Evolutionary conservation across 2,797 vertebrate genomes (phyloP).

Genomic region (Cynodonichthys magdalenae): DNA sequence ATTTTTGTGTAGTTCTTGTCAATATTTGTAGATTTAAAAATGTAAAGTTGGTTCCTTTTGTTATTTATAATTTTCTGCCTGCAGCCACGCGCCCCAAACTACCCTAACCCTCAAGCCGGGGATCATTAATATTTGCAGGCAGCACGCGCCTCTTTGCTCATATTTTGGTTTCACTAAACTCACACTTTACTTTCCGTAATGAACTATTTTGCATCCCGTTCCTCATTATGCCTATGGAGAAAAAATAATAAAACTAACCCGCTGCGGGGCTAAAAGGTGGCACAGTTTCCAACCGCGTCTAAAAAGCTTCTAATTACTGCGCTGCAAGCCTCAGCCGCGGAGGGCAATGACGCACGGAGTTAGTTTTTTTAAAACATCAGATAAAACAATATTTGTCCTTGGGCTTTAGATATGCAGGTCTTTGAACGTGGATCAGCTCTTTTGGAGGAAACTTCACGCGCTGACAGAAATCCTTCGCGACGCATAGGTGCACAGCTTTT

Average conservation of each 20-base stretch:
- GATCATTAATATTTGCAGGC: slow-evolving; percentile 63
- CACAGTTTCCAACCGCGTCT: slow-evolving; percentile 29
- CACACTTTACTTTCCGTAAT: slow-evolving; percentile 65
- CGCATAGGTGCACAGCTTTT: neutral
- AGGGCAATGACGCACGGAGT: slow-evolving; percentile 1
- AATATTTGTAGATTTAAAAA: slow-evolving; percentile 15
- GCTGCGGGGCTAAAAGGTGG: slow-evolving; percentile 32
- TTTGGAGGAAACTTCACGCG: slow-evolving; percentile 7
- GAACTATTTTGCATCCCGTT: slow-evolving; percentile 53
- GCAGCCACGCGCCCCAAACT: slow-evolving; percentile 16
- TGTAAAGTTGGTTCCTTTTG: slow-evolving; percentile 21
- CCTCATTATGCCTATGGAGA: slow-evolving; percentile 59
- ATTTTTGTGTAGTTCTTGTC: slow-evolving; percentile 5
- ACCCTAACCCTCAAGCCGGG: slow-evolving; percentile 8
- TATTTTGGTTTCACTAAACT: slow-evolving; percentile 67
- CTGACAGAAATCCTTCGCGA: neutral
- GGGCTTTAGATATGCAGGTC: neutral
- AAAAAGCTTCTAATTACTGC: slow-evolving; percentile 50
- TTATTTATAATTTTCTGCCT: slow-evolving; percentile 53
- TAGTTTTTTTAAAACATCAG: neutral
- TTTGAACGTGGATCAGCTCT: neutral
- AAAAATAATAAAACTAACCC: slow-evolving; percentile 21
- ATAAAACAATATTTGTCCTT: neutral
- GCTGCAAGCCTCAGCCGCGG: neutral
- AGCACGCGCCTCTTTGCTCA: slow-evolving; percentile 52